These are phyloP conservation scores for Polylopha cassiicola DNA, from an alignment of 2,888 invertebrate genomes.

Conservation along the genomic window DNA sequence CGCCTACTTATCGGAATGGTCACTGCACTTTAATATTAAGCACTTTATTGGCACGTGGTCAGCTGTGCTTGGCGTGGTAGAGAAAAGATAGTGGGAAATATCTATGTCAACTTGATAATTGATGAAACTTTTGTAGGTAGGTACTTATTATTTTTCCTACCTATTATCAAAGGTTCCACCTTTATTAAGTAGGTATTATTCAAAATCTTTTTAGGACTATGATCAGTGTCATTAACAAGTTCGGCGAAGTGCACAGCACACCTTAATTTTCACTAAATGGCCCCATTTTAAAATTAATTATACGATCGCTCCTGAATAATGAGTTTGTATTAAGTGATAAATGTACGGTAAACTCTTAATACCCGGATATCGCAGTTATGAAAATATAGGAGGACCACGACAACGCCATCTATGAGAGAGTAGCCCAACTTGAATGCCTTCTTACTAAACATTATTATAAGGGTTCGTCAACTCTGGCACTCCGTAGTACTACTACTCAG, in stretches of 20 bases:
- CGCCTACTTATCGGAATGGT: constrained; percentile 29
- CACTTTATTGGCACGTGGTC: too few relatives aligned
- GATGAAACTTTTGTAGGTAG: too few relatives aligned
- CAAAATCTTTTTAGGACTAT: too few relatives aligned
- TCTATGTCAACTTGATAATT: too few relatives aligned
- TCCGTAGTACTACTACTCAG: constrained; percentile 26
- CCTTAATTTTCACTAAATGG: constrained; percentile 67
- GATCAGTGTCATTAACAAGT: too few relatives aligned
- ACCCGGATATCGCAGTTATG: too few relatives aligned
- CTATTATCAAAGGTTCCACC: too few relatives aligned
- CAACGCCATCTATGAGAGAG: constrained; percentile 45
- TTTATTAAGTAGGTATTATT: constrained; percentile 2
- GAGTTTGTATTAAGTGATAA: constrained; percentile 46
- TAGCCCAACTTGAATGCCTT: constrained; percentile 31
- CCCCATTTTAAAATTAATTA: constrained; percentile 70
- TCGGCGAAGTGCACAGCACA: constrained; percentile 28
- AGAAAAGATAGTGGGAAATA: too few relatives aligned
- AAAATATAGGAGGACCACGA: too few relatives aligned
- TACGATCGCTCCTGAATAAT: constrained; percentile 68
- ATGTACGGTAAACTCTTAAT: constrained; percentile 41
- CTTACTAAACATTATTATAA: not conserved
- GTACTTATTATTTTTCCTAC: too few relatives aligned
- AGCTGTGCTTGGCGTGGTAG: too few relatives aligned
- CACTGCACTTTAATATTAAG: too few relatives aligned
- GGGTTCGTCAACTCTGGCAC: not conserved